phyloP scores from a whole-genome alignment of 2,888 invertebrate genomes.

The Neoitamus cyanurus region DNA sequence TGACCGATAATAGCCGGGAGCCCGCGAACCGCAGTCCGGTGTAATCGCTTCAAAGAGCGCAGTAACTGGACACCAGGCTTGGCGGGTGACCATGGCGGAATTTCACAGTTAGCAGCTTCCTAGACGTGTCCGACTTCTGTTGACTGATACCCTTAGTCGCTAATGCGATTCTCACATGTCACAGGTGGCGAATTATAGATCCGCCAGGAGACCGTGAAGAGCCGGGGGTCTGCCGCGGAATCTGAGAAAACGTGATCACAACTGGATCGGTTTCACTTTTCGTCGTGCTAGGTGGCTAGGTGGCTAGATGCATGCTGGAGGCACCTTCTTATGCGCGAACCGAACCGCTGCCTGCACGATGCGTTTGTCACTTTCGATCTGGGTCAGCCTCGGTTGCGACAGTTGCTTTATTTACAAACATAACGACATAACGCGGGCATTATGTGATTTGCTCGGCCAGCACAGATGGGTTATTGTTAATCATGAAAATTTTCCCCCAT shows the following conservation, averaged over 20 bases:
- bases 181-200: constrained; percentile 6
- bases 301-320: background rate
- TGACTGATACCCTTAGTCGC: background rate
- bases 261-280: constrained; percentile 9
- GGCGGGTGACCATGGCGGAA: constrained; percentile 2
- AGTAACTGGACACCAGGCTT: constrained; percentile 1
- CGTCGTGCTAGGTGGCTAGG: background rate
- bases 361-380: background rate
- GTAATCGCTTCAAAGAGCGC: background rate
- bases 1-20: background rate
- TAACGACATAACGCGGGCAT: background rate
- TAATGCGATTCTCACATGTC: constrained; percentile 9
- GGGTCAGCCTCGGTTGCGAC: background rate
- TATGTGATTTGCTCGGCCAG: background rate
- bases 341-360: background rate
- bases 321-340: background rate
- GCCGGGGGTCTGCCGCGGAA: background rate
- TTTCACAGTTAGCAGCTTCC: constrained; percentile 19
- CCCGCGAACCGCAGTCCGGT: background rate
- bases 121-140: background rate
- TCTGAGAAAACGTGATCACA: background rate
- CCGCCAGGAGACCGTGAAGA: background rate
- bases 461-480: background rate
- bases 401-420: constrained; percentile 13
- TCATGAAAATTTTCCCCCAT: background rate